Base-by-base conservation (phyloP, 1,140 invertebrate genomes). In the Microplitis demolitor region DNA sequence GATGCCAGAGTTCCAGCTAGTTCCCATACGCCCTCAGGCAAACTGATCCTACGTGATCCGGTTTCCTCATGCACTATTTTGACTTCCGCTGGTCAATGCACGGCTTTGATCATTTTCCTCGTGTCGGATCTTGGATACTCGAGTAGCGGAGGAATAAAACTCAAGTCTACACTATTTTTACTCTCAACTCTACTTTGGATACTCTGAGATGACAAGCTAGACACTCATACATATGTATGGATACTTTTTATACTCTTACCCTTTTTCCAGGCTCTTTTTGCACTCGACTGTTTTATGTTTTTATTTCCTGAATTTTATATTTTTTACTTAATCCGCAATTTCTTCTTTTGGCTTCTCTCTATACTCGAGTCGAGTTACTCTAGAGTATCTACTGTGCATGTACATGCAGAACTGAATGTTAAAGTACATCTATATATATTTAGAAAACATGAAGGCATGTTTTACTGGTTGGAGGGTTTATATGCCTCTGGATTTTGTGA, bases 31-130 rank as follows among this genome's bases (percentile, higher is more conserved):
- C 9, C 33, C 34, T 16, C 60, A 31, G 60, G 60, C 34, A 62
- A 62, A 62, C 60, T 62, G 60, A 62, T 39, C 33, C 60, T 62
- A 62, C 60, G 60, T 62, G 60, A 62, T 35, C 33, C 60, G 60
- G 60, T 34, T 62, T 31, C 34, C 5, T 35, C n/a, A 62, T 60
- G 56, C 56, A 60, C 56, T 60, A 60, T 39, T 62, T 14, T 62
- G 33, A 62, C 60, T 62, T 35, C 60, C 56, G 9, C 14, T 34
- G 56, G 31, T 39, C 60, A 39, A 24, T 24, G 34, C 5, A 14
- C 9, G 34, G 31, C 14, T 62, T 13, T 16, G 60, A 62, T 62
- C 14, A 62, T 62, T 35, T 62, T 11, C 39, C 8, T 9, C n/a
- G 53, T 56, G 5, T 14, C 53, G n/a, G 5, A 3, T 56, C n/a